A percentile compares a stretch with the other conserved stretches of the same genome.
These are phyloP conservation scores for Papilio machaon DNA, from an alignment of 1,140 invertebrate genomes.

Conservation along the genomic window DNA sequence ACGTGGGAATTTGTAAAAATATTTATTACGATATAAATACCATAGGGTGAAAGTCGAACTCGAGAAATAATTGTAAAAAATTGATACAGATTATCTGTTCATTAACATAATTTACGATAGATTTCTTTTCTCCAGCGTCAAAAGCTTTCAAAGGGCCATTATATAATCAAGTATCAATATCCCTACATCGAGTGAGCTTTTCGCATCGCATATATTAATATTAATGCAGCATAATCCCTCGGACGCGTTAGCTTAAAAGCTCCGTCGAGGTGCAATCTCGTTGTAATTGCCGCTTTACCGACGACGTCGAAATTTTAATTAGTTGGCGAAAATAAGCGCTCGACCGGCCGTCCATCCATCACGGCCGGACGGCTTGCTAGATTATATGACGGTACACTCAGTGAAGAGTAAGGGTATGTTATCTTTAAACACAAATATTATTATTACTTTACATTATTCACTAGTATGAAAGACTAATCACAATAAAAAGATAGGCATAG, in stretches of 20 bases:
- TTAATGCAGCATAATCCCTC: neutral
- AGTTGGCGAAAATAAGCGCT: conserved; percentile 48
- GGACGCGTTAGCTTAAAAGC: conserved; percentile 39
- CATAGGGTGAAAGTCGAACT: neutral
- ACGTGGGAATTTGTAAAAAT: neutral
- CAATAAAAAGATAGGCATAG: neutral
- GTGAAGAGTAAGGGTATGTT: neutral
- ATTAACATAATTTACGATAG: conserved; percentile 27
- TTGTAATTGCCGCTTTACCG: conserved; percentile 49
- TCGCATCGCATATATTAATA: conserved; percentile 34
- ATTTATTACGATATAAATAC: neutral
- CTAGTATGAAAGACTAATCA: neutral
- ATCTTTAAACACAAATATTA: conserved; percentile 24
- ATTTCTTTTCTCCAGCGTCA: conserved; percentile 7
- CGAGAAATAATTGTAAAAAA: neutral
- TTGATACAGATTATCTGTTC: conserved; percentile 2
- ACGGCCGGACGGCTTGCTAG: neutral
- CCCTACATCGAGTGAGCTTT: neutral
- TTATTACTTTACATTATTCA: neutral
- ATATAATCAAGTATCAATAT: neutral
- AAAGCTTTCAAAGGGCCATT: conserved; percentile 8
- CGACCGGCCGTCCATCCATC: conserved; percentile 41
- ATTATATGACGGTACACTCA: conserved; percentile 34
- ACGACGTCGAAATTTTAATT: conserved; percentile 53
- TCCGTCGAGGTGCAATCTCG: conserved; percentile 46